These are phyloP conservation scores for Crocuta crocuta DNA, from an alignment of 2,113 vertebrate genomes.

Conservation along the genomic window DNA sequence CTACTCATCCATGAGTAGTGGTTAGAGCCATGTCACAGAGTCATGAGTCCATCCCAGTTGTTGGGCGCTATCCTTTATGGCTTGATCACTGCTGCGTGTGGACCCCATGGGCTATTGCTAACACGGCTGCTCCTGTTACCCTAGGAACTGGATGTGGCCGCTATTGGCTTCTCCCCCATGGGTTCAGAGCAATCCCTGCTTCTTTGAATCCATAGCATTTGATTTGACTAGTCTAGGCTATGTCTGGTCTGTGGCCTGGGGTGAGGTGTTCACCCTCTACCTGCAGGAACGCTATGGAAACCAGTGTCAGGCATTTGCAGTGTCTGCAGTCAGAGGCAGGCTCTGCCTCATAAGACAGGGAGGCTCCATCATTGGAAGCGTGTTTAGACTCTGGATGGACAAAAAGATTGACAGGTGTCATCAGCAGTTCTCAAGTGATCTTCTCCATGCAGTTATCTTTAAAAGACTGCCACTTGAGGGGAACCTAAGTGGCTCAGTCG, in stretches of 20 bases:
- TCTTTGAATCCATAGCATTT: neutral
- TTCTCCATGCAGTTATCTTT: neutral
- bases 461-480: neutral
- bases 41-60: too few relatives aligned
- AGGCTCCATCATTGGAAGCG: neutral
- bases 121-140: neutral
- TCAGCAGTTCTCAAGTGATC: neutral
- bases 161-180: neutral
- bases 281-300: neutral
- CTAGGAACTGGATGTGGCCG: neutral
- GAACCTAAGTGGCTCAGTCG: too few relatives aligned
- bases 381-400: neutral
- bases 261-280: neutral
- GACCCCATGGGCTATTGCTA: neutral
- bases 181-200: neutral
- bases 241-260: neutral
- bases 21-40: neutral
- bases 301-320: neutral
- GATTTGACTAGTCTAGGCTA: neutral
- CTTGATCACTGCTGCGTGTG: neutral
- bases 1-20: neutral
- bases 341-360: neutral
- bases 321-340: neutral
- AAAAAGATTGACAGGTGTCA: neutral
- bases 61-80: accelerated